Evolutionary conservation across 2,888 invertebrate genomes (phyloP), one percentile per base, ranked within the genome.

Genomic region (Volucella bombylans): DNA sequence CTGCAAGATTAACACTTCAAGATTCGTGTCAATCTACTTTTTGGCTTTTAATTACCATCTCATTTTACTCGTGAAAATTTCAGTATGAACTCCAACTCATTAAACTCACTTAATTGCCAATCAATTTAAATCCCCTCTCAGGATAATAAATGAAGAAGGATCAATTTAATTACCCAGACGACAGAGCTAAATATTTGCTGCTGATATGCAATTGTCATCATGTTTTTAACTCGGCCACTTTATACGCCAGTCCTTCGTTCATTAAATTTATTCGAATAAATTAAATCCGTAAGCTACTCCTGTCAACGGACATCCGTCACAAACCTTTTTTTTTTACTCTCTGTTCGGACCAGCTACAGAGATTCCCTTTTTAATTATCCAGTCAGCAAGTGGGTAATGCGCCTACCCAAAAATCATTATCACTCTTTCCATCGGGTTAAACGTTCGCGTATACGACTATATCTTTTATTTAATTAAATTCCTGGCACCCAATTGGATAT

Each of bases 381-480:
- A 11, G 45, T n/a, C 45, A 55, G 45, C 54, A 54, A 14, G 15
- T 38, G 31, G 31, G 31, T 31, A 31, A 41, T 38, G 18, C 38
- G 43, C 43, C 10, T 52, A 14, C 43, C 14, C 43, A 11, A 54
- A 54, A 67, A 54, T 45, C 31, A 55, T 38, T 45, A 43, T 55
- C 54, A 31, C 31, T 45, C 11, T 45, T 1, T 4, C 45, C 54
- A 31, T 14, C 11, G n/a, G 54, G 18, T 67, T 41, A 67, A 54
- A 23, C 11, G 50, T 41, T 9, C 15, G 50, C 49, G 31, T 31
- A 31, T 31, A 31, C 31, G 6, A 31, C 8, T 14, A 14, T 41
- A 10, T 55, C 10, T n/a, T 43, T 3, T 43, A 41, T 54, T 67
- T 38, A 54, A 45, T 67, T 43, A 55, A 54, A 54, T 31, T 31